These are phyloP conservation scores for Zaprionus davidi DNA, from an alignment of 1,140 invertebrate species.

Conservation along the genomic window DNA sequence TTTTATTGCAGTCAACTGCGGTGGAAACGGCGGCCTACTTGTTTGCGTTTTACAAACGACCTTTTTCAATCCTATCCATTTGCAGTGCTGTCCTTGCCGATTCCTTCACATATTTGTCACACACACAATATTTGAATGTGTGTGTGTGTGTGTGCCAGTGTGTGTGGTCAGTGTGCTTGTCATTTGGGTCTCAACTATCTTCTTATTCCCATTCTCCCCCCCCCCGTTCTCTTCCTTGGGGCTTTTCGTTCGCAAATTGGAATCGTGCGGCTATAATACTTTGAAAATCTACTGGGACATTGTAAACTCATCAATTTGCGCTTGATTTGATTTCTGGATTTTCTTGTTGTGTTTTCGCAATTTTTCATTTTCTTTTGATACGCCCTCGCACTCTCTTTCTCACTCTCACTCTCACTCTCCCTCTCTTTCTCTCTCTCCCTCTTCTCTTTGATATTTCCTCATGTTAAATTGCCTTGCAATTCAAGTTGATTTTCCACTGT, in stretches of 20 bases:
- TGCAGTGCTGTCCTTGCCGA: conserved; percentile 21
- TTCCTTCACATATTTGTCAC: conserved; percentile 39
- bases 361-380: conserved; percentile 10
- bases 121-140: background rate
- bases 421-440: too few relatives aligned
- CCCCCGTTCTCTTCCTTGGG: background rate
- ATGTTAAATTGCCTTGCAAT: conserved; percentile 11
- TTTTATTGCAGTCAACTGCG: conserved; percentile 17
- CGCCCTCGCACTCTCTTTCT: background rate
- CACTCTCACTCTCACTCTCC: too few relatives aligned
- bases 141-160: background rate
- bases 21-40: conserved; percentile 44
- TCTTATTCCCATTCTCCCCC: background rate
- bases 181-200: conserved; percentile 30
- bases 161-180: conserved; percentile 23
- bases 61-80: conserved; percentile 1
- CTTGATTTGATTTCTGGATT: conserved; percentile 41
- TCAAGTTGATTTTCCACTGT: conserved; percentile 12
- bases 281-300: conserved; percentile 44
- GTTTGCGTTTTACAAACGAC: conserved; percentile 12
- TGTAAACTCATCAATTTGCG: conserved; percentile 52
- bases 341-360: conserved; percentile 17
- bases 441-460: conserved; percentile 1
- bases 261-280: conserved; percentile 51
- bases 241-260: conserved; percentile 38